Evolutionary conservation across 2,113 vertebrate species (phyloP).

Genomic region (Alligator mississippiensis): DNA sequence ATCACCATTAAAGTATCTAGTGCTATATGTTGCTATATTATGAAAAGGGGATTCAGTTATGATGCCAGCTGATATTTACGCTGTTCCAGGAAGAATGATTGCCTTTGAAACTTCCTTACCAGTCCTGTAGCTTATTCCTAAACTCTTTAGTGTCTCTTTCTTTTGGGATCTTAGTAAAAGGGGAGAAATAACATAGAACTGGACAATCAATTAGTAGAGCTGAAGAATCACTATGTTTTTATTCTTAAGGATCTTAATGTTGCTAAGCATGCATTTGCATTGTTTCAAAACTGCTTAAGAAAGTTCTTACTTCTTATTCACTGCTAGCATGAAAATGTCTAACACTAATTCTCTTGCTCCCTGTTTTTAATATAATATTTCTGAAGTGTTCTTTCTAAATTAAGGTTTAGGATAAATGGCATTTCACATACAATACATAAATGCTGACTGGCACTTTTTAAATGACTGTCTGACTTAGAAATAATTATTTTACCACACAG

Average conservation of each 20-base stretch:
- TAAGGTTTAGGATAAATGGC: neutral
- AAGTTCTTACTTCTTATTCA: neutral
- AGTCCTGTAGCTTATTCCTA: conserved; percentile 22
- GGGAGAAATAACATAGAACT: conserved; percentile 19
- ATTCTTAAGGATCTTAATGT: conserved; percentile 10
- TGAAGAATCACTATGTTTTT: conserved; percentile 17
- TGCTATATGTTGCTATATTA: neutral
- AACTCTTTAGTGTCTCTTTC: neutral
- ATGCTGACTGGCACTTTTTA: neutral
- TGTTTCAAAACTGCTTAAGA: neutral
- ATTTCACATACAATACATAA: neutral
- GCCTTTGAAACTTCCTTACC: conserved; percentile 43
- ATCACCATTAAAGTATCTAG: neutral
- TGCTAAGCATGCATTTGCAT: neutral
- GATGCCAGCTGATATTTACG: neutral
- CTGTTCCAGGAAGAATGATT: conserved; percentile 17
- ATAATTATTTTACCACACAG: neutral
- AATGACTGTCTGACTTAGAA: neutral
- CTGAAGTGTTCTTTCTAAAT: neutral
- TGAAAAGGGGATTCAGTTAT: neutral
- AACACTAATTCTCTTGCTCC: neutral
- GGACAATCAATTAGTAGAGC: conserved; percentile 10
- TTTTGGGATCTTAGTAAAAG: conserved; percentile 7
- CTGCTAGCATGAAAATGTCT: accelerated
- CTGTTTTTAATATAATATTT: neutral